Evolutionary conservation across 2,113 vertebrate genomes (phyloP), one percentile per base, ranked within the genome.

Genomic region (Podarcis cretensis): DNA sequence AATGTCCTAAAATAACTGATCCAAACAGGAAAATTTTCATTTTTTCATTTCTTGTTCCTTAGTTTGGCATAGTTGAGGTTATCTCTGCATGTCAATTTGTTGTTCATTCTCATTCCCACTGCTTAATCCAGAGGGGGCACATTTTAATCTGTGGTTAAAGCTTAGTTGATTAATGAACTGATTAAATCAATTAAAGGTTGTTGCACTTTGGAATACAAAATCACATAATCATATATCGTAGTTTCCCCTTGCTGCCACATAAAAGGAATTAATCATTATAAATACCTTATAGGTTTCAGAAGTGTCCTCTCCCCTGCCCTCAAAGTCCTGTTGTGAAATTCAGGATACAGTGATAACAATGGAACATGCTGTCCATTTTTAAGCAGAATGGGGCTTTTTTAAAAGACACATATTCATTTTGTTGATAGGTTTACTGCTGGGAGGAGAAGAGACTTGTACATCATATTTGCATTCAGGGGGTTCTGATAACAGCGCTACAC

Each of bases 161-260:
- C 16, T 81, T 37, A 37, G 54, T 79, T 48, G 66, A 48, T 69
- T 68, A 69, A 84, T 84, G 6, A 9, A 74, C 30, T 84, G 32
- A 84, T 84, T 84, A 83, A 83, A 71, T n/a, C 43, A 48, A 83
- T 43, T 43, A 74, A 83, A 78, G 57, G 32, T 40, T 65, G 69
- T 59, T 73, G 57, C 35, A 43, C 23, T 66, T 30, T 40, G 35
- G 27, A 43, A 86, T 30, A 13, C 5, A 63, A 48, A 71, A 81
- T 81, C 27, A 81, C 71, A 43, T 73, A 73, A 63, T 74, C 20
- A 73, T 40, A 40, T 69, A n/a, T 32, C n/a, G 7, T 27, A 59
- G 18, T 68, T 21, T 77, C 5, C 10, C 20, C 18, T 66, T 48
- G 9, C 37, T 27, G 63, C 43, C 2, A 23, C 13, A 54, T 25